These are phyloP conservation scores for Nasua narica DNA, from an alignment of 2,797 vertebrate genomes.

Conservation along the genomic window DNA sequence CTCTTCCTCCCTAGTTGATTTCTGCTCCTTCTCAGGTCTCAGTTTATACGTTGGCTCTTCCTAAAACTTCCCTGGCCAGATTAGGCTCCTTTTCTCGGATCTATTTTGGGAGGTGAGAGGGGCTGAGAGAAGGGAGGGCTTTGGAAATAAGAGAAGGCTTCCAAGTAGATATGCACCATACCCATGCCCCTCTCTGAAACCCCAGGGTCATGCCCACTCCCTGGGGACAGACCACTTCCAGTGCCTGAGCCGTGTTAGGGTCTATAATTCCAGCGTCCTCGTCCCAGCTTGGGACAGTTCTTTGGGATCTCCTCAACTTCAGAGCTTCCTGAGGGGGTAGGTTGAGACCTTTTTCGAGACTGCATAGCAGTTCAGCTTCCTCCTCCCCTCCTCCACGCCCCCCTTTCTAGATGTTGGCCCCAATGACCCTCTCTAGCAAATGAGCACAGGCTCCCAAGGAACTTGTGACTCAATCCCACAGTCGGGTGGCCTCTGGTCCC, in stretches of 20 bases:
- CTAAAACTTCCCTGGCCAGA: background rate
- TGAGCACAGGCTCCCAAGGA: background rate
- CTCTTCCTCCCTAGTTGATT: background rate
- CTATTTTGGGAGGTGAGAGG: background rate
- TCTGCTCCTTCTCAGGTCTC: background rate
- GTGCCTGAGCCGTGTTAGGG: background rate
- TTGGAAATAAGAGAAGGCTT: background rate
- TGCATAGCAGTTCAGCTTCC: background rate
- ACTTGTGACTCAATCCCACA: background rate
- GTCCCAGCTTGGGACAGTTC: background rate
- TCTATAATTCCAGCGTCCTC: background rate
- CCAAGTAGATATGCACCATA: background rate
- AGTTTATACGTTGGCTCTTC: background rate
- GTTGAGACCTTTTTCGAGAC: background rate
- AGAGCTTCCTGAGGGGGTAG: background rate
- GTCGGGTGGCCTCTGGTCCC: background rate
- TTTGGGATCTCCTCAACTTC: background rate
- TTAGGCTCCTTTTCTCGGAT: background rate
- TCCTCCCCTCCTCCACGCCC: background rate
- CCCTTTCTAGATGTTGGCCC: background rate
- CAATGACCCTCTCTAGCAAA: background rate
- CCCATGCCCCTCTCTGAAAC: too few relatives aligned
- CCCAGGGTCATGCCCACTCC: background rate
- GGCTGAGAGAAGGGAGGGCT: background rate
- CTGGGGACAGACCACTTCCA: background rate